Evolutionary conservation across 2,113 vertebrate species (phyloP).

Genomic region (Tonatia bakeri): DNA sequence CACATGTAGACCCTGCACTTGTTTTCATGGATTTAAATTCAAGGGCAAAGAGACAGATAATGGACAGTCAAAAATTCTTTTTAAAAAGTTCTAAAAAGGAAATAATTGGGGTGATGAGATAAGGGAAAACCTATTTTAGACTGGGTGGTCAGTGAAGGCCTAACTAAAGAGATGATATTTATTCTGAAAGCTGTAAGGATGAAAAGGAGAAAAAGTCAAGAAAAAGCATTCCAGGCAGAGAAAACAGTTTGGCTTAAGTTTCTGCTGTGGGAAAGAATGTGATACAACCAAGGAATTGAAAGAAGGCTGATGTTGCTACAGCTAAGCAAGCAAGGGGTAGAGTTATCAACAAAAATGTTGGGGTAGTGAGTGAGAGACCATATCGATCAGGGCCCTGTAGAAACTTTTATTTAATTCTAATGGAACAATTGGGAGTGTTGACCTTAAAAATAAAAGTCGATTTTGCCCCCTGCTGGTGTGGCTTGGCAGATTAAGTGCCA

Average conservation of each 20-base stretch:
- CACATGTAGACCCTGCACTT: background rate
- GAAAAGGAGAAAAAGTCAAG: background rate
- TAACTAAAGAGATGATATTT: background rate
- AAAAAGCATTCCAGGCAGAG: background rate
- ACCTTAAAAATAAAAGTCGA: background rate
- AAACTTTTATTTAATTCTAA: background rate
- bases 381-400: background rate
- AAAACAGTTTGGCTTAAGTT: background rate
- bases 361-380: background rate
- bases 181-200: background rate
- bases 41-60: background rate
- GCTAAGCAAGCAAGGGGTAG: background rate
- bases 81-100: background rate
- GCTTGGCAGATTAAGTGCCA: background rate
- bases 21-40: background rate
- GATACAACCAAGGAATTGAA: background rate
- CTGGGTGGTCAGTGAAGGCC: background rate
- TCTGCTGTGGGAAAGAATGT: background rate
- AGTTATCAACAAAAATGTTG: background rate
- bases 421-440: background rate
- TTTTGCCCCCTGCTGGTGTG: background rate
- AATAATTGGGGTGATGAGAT: background rate
- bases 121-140: background rate
- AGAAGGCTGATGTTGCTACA: background rate
- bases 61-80: background rate